A percentile compares a stretch with the other conserved stretches of the same genome.
These are phyloP conservation scores for Campylomormyrus tamandua DNA, from an alignment of 2,113 vertebrate species.

Conservation along the genomic window DNA sequence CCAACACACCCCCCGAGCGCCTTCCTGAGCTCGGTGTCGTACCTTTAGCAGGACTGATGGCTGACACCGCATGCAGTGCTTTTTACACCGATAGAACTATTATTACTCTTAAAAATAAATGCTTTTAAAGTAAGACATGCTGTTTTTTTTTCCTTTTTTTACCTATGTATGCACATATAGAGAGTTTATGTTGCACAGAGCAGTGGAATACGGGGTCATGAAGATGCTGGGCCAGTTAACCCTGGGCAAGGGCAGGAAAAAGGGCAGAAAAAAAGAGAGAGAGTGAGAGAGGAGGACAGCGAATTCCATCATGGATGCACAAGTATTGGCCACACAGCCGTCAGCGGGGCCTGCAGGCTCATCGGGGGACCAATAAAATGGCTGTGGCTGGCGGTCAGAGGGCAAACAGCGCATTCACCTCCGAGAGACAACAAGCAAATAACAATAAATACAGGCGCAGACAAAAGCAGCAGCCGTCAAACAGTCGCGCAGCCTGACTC, in stretches of 20 bases:
- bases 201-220: neutral
- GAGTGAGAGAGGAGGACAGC: constrained; percentile 47
- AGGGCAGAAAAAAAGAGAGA: constrained; percentile 15
- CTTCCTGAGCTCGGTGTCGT: neutral
- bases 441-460: neutral
- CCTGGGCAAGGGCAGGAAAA: neutral
- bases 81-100: neutral
- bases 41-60: neutral
- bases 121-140: neutral
- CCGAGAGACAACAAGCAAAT: neutral
- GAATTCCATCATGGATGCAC: constrained; percentile 21
- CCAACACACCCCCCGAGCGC: too few relatives aligned
- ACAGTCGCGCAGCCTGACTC: neutral
- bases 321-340: constrained; percentile 21
- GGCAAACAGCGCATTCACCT: neutral
- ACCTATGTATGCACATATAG: neutral
- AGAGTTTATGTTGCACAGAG: neutral
- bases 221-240: neutral
- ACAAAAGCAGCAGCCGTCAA: neutral
- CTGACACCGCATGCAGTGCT: neutral
- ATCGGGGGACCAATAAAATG: neutral
- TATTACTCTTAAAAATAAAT: neutral
- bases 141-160: neutral
- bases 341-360: neutral
- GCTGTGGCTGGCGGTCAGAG: neutral